Percentiles rank a stretch among this genome's conserved stretches.
Evolutionary conservation across 2,888 invertebrate species (phyloP).

Genomic region (Rosalia funebris): DNA sequence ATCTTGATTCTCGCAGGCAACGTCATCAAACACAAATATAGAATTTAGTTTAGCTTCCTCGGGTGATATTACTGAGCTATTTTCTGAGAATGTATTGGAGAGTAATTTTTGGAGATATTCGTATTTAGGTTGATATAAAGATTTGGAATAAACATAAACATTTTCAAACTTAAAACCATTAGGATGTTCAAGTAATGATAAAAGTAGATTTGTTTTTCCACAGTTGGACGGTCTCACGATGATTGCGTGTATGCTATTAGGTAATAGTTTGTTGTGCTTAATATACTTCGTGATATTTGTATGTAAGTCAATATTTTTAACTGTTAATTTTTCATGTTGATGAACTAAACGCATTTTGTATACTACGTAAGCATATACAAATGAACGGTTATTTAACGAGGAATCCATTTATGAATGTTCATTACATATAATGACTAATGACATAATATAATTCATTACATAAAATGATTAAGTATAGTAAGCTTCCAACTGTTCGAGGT

Average conservation of each 20-base stretch:
- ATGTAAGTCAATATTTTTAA: neutral
- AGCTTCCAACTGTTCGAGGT: conserved; percentile 8
- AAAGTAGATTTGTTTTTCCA: conserved; percentile 57
- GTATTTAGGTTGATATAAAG: conserved; percentile 44
- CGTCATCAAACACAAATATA: conserved; percentile 59
- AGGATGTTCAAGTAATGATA: conserved; percentile 50
- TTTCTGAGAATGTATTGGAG: conserved; percentile 31
- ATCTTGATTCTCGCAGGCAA: conserved; percentile 53
- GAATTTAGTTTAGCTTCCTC: conserved; percentile 49
- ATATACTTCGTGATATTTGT: neutral
- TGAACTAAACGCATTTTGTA: neutral
- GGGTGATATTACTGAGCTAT: conserved; percentile 43
- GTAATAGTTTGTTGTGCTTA: conserved; percentile 3
- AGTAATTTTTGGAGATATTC: conserved; percentile 45
- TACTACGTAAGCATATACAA: neutral
- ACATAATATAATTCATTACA: neutral
- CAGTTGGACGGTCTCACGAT: conserved; percentile 55
- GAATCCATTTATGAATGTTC: neutral
- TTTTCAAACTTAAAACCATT: conserved; percentile 57
- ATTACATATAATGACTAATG: neutral
- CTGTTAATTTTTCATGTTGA: neutral
- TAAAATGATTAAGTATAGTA: neutral
- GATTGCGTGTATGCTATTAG: conserved; percentile 29
- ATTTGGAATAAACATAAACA: conserved; percentile 56
- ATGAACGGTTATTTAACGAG: neutral